Percentiles rank a stretch among this genome's conserved stretches.
phyloP scores from a whole-genome alignment of 2,888 invertebrate species.

The Agrotis segetum region DNA sequence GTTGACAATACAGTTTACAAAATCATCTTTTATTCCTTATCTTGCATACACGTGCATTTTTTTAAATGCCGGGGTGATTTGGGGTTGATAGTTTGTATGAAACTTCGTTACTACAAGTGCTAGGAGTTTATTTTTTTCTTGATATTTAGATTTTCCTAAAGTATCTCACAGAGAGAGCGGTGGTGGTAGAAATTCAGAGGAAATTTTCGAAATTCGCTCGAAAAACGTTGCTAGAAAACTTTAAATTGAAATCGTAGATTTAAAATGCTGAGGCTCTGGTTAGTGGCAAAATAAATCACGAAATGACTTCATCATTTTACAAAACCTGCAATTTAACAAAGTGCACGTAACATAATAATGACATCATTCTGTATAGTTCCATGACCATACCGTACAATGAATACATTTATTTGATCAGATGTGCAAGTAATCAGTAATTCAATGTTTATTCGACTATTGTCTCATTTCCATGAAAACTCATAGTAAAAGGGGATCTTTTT shows the following conservation, averaged over 20 bases:
- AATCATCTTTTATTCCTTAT: too few species aligned
- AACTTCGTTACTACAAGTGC: too few species aligned
- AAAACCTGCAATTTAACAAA: constrained; percentile 41
- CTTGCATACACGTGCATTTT: too few species aligned
- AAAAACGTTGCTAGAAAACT: not conserved
- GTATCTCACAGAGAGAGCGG: too few species aligned
- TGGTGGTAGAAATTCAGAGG: too few species aligned
- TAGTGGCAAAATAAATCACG: constrained; percentile 4
- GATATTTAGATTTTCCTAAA: too few species aligned
- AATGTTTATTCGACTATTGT: constrained; percentile 56
- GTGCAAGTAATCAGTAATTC: constrained; percentile 58
- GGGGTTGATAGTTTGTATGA: too few species aligned
- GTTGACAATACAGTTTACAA: too few species aligned
- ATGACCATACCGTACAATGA: constrained; percentile 62
- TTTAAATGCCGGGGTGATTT: too few species aligned
- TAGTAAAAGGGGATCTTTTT: constrained; percentile 13
- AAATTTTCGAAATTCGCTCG: too few species aligned
- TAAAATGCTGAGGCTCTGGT: not conserved
- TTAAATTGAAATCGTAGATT: not conserved
- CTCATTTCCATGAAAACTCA: constrained; percentile 58
- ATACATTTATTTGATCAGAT: constrained; percentile 67
- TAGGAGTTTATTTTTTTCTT: too few species aligned
- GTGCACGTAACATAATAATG: constrained; percentile 65
- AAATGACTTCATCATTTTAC: not conserved
- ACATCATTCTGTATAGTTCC: constrained; percentile 65